phyloP scores from a whole-genome alignment of 37 sponge, comb jelly and placozoan species.

The Crambe crambe region DNA sequence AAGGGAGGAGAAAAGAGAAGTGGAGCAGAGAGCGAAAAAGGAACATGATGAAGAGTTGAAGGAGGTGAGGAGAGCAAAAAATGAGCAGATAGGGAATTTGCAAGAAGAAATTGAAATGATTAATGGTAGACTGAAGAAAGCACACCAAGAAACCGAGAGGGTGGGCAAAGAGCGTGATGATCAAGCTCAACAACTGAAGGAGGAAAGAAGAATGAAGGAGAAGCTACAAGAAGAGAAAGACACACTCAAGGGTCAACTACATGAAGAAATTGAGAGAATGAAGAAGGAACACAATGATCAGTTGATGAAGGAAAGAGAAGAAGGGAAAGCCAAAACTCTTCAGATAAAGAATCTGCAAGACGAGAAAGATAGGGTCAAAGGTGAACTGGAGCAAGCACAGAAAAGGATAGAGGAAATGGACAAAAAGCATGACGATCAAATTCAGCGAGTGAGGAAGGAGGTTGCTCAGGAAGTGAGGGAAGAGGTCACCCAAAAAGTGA shows the following conservation, averaged over 20 bases:
- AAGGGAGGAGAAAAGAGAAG: not conserved
- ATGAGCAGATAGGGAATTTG: not conserved
- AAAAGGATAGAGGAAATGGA: not conserved
- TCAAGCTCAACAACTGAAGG: not conserved
- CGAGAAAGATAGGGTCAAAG: not conserved
- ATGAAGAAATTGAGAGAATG: not conserved
- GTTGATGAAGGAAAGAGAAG: not conserved
- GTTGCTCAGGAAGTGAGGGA: not conserved
- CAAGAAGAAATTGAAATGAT: not conserved
- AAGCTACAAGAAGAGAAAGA: not conserved
- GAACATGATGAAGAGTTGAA: slow-evolving; percentile 3
- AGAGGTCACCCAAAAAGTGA: not conserved
- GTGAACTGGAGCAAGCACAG: not conserved
- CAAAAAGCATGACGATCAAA: not conserved
- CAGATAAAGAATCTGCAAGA: not conserved
- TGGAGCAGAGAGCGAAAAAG: not conserved
- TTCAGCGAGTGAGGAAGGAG: not conserved
- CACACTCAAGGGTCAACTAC: not conserved
- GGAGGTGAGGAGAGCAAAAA: not conserved
- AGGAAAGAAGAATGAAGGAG: not conserved
- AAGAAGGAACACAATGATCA: not conserved
- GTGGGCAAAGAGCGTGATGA: not conserved
- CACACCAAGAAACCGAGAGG: not conserved
- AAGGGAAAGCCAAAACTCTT: not conserved
- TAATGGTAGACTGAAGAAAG: not conserved